Base-by-base conservation (phyloP, 2,888 invertebrate species). In the Drosophila robusta region DNA sequence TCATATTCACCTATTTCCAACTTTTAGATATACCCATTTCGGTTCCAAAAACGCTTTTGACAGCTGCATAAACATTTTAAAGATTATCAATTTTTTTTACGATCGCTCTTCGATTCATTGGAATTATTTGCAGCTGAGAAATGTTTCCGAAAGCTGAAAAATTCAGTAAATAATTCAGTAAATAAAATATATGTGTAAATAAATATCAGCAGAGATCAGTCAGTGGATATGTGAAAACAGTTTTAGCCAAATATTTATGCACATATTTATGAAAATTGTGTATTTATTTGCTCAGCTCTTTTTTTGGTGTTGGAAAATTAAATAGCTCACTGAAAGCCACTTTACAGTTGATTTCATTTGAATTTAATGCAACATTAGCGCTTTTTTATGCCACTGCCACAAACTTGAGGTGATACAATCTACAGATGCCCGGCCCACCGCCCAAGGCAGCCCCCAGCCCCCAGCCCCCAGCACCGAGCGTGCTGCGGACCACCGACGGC, bases 241-340 rank as follows among this genome's bases (percentile, higher is more conserved):
- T 11, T 38, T 24, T 36, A 63, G 68, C 44, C 50, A 82, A 74
- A 82, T 80, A 66, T 69, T 64, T 75, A 67, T 68, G 64, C 52
- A 51, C 62, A 71, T 78, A 80, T 86, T 83, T 86, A 75, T 83
- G 80, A 81, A 80, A 58, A 66, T 61, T 66, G 58, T 75, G 44
- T 69, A 72, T 63, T 75, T 82, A 68, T 73, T 78, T 75, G 50
- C 16, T 16, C 56, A 42, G 47, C 12, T 61, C 24, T 38, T 47
- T 34, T 34, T 18, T 77, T 64, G 49, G 73, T 78, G 75, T 70
- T 78, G 70, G 73, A 32, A 78, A 85, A 86, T 86, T 87, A 86
- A 86, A 86, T 86, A 86, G 85, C 85, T 86, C 80, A 86, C 69
- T 87, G 85, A 86, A 87, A 87, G 80, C 85, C 82, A 76, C 87